phyloP scores from a whole-genome alignment of 2,113 vertebrate genomes.

The Rhadina sibilatrix region DNA sequence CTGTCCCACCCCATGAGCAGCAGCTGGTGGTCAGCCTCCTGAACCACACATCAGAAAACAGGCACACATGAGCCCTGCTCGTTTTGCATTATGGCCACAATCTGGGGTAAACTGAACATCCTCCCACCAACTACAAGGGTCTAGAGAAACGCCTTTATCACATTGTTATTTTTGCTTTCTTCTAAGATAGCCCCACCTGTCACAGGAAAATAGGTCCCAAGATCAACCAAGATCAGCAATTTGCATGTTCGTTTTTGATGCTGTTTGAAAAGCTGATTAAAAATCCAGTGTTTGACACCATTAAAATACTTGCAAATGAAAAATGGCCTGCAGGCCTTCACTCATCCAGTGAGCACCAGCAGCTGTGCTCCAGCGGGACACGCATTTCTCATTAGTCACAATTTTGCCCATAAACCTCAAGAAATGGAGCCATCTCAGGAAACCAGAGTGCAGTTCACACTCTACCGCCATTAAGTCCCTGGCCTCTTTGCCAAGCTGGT shows the following conservation, averaged over 20 bases:
- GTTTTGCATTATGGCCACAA: not conserved
- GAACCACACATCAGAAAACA: not conserved
- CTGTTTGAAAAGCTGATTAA: conserved; percentile 8
- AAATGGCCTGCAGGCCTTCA: not conserved
- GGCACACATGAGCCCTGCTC: not conserved
- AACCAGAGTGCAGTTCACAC: not conserved
- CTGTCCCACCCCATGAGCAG: conserved; percentile 21
- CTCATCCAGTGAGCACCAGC: not conserved
- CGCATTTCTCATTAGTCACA: not conserved
- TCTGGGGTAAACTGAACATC: conserved; percentile 53
- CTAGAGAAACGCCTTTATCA: not conserved
- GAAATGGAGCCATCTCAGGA: not conserved
- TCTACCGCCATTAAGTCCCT: not conserved
- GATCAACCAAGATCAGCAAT: conserved; percentile 15
- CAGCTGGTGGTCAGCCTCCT: conserved; percentile 39
- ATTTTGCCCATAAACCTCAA: not conserved
- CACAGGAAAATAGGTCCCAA: not conserved
- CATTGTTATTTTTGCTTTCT: not conserved
- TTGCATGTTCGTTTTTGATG: not conserved
- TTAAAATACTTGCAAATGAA: conserved; percentile 17
- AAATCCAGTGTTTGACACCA: not conserved
- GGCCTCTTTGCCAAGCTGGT: not conserved
- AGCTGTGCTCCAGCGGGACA: not conserved
- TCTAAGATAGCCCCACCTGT: not conserved
- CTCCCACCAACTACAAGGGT: conserved; percentile 26